Percentiles rank a stretch among this genome's conserved stretches.
These are phyloP conservation scores for Berghia stephanieae DNA, from an alignment of 1,140 invertebrate species.

Conservation along the genomic window DNA sequence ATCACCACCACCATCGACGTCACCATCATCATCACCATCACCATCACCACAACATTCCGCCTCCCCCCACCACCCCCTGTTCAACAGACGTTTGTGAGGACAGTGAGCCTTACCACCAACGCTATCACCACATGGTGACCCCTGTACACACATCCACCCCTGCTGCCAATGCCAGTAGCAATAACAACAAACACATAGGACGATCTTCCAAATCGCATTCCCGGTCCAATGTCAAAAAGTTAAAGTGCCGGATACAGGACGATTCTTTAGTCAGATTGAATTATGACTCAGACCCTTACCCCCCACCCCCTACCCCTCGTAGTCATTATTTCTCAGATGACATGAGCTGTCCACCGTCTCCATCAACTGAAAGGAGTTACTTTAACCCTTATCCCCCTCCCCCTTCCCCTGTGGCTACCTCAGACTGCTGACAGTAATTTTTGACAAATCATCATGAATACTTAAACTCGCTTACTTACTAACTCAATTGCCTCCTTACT, in stretches of 20 bases:
- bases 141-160: conserved; percentile 17
- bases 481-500: no score
- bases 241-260: conserved; percentile 49
- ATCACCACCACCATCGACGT: conserved; percentile 35
- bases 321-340: conserved; percentile 74
- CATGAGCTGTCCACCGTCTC: conserved; percentile 78
- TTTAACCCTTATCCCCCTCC: conserved; percentile 78
- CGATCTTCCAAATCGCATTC: neutral
- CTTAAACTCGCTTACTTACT: no score
- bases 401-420: conserved; percentile 72
- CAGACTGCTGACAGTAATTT: conserved; percentile 56
- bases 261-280: conserved; percentile 68
- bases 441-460: no score
- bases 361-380: conserved; percentile 75
- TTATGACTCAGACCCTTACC: conserved; percentile 76
- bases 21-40: conserved; percentile 70
- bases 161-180: no score
- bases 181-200: conserved; percentile 21
- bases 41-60: conserved; percentile 81
- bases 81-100: conserved; percentile 93
- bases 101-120: conserved; percentile 62
- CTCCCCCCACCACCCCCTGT: conserved; percentile 92
- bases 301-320: conserved; percentile 85
- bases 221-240: conserved; percentile 29
- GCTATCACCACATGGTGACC: neutral